phyloP scores from a whole-genome alignment of 2,113 vertebrate species.

The Xiphophorus couchianus region DNA sequence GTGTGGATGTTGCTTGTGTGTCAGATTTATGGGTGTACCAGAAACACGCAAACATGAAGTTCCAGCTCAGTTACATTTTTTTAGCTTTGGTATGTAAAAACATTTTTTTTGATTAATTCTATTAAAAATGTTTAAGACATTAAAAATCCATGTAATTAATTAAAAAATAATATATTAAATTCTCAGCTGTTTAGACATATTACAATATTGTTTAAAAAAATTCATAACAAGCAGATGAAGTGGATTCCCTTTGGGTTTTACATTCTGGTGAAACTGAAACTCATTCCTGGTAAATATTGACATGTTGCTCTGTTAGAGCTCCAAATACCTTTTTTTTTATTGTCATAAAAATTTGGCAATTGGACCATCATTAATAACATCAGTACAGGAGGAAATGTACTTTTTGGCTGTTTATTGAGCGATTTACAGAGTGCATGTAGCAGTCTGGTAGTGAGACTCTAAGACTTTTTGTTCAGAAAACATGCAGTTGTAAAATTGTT shows the following conservation, averaged over 20 bases:
- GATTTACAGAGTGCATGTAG: neutral
- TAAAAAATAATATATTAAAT: too few species aligned
- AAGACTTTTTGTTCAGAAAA: neutral
- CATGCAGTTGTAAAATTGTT: neutral
- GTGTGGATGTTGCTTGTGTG: too few species aligned
- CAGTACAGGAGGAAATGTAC: too few species aligned
- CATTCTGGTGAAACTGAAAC: conserved; percentile 4
- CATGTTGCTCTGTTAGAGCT: neutral
- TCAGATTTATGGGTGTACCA: too few species aligned
- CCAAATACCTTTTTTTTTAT: neutral
- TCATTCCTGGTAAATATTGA: neutral
- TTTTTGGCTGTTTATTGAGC: neutral
- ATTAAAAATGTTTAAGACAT: too few species aligned
- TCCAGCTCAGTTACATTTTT: too few species aligned
- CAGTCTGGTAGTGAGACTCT: neutral
- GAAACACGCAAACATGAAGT: too few species aligned
- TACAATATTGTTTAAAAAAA: too few species aligned
- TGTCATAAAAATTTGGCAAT: neutral
- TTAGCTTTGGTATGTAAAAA: too few species aligned
- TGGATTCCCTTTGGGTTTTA: neutral
- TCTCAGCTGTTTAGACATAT: too few species aligned
- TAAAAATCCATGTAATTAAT: too few species aligned
- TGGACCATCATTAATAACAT: neutral
- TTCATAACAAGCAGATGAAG: neutral
- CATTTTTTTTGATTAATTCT: too few species aligned